Evolutionary conservation across 92 coral and sea anemone species (phyloP).

Genomic region (Palythoa caribaeorum): DNA sequence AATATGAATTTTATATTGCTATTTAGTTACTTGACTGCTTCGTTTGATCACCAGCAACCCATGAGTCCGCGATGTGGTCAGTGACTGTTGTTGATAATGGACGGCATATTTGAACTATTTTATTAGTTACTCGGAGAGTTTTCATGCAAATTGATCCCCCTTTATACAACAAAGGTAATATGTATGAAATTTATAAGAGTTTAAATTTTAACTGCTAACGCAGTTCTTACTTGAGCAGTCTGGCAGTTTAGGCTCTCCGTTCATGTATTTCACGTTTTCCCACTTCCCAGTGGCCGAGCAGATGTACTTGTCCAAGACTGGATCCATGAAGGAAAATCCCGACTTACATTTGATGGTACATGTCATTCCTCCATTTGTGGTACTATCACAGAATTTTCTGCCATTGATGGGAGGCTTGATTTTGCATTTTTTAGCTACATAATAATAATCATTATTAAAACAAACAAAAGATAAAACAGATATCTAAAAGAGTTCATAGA

Average conservation of each 20-base stretch:
- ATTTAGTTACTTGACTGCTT: too few species aligned
- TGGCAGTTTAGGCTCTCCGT: constrained; percentile 30
- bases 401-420: constrained; percentile 27
- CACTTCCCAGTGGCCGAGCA: constrained; percentile 28
- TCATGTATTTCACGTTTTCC: constrained; percentile 25
- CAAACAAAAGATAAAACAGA: neutral
- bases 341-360: constrained; percentile 29
- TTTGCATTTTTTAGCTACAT: neutral
- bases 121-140: too few species aligned
- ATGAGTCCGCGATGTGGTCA: too few species aligned
- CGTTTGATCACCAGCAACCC: too few species aligned
- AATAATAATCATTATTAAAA: neutral
- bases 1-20: too few species aligned
- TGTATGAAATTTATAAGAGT: too few species aligned
- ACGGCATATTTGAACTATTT: too few species aligned
- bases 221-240: constrained; percentile 44
- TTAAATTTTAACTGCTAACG: too few species aligned
- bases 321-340: constrained; percentile 1
- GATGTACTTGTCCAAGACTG: neutral
- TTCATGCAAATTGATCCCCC: too few species aligned
- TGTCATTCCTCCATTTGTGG: constrained; percentile 21
- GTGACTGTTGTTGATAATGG: too few species aligned
- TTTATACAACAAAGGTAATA: too few species aligned
- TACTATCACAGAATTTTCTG: constrained; percentile 19
- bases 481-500: neutral